These are phyloP conservation scores for Corbicula japonica DNA, from an alignment of 2,888 invertebrate genomes.

Conservation along the genomic window DNA sequence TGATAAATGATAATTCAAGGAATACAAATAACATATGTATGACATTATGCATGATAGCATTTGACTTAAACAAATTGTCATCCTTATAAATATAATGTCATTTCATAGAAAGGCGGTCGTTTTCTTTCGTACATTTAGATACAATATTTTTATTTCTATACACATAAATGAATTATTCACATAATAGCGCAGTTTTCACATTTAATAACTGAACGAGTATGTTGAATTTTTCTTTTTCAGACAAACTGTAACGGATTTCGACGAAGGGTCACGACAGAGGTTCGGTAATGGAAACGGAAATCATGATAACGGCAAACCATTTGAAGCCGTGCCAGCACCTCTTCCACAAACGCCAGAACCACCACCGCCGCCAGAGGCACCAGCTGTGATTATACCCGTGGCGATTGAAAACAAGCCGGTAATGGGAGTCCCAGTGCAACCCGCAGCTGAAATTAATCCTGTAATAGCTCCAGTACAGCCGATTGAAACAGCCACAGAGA, in stretches of 20 bases:
- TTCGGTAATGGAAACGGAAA: neutral
- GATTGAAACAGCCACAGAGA: neutral
- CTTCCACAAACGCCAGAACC: neutral
- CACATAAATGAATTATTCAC: too few species aligned
- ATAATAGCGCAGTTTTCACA: too few species aligned
- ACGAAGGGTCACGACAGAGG: conserved; percentile 25
- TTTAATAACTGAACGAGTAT: neutral
- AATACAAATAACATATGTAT: too few species aligned
- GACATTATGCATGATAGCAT: too few species aligned
- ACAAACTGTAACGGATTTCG: conserved; percentile 17
- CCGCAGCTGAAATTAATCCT: neutral
- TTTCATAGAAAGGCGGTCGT: too few species aligned
- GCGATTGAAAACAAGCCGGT: neutral
- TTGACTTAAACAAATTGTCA: too few species aligned
- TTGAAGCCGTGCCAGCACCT: neutral
- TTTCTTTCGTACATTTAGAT: too few species aligned
- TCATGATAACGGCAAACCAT: neutral
- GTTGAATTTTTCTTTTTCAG: conserved; percentile 3
- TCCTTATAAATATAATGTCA: too few species aligned
- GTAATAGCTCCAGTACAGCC: neutral
- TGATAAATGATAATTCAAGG: too few species aligned
- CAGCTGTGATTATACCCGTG: neutral
- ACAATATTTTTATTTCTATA: too few species aligned
- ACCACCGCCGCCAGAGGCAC: neutral
- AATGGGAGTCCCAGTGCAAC: neutral